Conservation (phyloP, 1,140 invertebrate genomes). For the Drosophila biarmipes region DNA sequence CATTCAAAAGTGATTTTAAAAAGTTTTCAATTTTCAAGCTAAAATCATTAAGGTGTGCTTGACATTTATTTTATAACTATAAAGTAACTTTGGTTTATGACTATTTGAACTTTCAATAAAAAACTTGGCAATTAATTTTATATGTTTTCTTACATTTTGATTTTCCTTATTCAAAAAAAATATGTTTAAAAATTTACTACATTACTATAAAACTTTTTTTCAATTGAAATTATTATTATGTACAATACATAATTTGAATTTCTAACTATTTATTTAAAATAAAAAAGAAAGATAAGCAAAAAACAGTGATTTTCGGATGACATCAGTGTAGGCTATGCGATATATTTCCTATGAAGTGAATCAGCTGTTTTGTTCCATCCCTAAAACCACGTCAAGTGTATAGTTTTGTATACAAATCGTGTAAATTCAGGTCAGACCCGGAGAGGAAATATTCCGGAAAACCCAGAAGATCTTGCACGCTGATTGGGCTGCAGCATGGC, state of each 20-base stretch:
- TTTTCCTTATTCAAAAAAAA: too few species aligned
- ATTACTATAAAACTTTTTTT: too few species aligned
- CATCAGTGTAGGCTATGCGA: not conserved
- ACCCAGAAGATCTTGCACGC: not conserved
- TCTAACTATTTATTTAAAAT: not conserved
- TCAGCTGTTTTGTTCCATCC: conserved; percentile 21
- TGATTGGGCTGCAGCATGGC: conserved; percentile 18
- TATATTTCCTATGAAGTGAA: not conserved
- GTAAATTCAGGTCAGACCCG: not conserved
- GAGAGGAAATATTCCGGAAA: not conserved
- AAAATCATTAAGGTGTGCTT: too few species aligned
- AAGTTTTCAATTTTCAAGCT: not conserved
- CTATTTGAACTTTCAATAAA: too few species aligned
- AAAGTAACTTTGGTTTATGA: too few species aligned
- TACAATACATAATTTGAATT: too few species aligned
- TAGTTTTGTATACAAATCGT: conserved; percentile 8
- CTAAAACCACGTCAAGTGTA: conserved; percentile 40
- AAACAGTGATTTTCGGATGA: not conserved
- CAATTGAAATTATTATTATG: too few species aligned
- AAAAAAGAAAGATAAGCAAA: too few species aligned
- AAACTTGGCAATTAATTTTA: too few species aligned
- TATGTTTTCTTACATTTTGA: too few species aligned
- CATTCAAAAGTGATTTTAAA: not conserved
- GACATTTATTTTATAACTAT: too few species aligned
- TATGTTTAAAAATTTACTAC: too few species aligned